Evolutionary conservation across 2,113 vertebrate species (phyloP).

Genomic region (Chaetodon trifascialis): DNA sequence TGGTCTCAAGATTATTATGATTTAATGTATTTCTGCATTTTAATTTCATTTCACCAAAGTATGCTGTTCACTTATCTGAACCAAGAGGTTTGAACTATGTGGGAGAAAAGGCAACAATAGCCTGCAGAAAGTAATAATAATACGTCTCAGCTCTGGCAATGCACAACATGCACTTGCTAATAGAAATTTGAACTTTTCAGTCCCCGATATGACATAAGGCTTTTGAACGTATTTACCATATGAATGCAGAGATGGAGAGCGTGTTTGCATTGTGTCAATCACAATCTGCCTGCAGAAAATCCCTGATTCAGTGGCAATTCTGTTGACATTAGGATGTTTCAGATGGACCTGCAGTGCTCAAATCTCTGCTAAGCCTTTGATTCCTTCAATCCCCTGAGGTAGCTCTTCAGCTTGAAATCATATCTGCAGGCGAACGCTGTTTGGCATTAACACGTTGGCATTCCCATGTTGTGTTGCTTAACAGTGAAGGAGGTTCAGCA

Average conservation of each 20-base stretch:
- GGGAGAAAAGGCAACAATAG: slow-evolving; percentile 1
- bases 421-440: slow-evolving; percentile 67
- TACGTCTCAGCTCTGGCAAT: slow-evolving; percentile 12
- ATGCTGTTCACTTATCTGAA: neutral
- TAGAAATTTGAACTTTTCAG: slow-evolving; percentile 32
- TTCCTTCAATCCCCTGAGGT: slow-evolving; percentile 76
- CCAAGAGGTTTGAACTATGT: neutral
- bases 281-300: slow-evolving; percentile 60
- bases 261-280: slow-evolving; percentile 64
- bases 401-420: slow-evolving; percentile 73
- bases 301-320: slow-evolving; percentile 62
- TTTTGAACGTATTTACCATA: slow-evolving; percentile 27
- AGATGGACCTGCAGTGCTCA: slow-evolving; percentile 69
- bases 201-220: slow-evolving; percentile 21
- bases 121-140: neutral
- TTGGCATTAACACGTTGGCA: slow-evolving; percentile 67
- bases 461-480: slow-evolving; percentile 60
- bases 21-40: slow-evolving; percentile 7
- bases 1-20: neutral
- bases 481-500: slow-evolving; percentile 62
- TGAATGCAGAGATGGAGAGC: slow-evolving; percentile 49
- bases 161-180: slow-evolving; percentile 4
- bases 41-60: slow-evolving; percentile 4
- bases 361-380: slow-evolving; percentile 79
- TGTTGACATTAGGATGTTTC: slow-evolving; percentile 73